phyloP scores from a whole-genome alignment of 1,140 invertebrate genomes.

The Philopotamus ludificatus region DNA sequence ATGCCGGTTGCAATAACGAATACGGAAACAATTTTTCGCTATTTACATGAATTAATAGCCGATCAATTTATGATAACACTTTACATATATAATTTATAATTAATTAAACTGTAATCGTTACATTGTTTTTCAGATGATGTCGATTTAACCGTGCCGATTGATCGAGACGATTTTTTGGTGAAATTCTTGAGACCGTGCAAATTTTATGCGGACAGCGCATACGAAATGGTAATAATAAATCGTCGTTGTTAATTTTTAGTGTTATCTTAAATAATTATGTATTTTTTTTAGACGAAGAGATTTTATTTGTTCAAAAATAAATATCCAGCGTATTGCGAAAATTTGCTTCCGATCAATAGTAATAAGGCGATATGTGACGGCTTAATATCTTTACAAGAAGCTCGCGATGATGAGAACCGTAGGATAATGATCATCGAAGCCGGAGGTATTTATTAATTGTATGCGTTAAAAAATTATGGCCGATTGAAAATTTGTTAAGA shows the following conservation, averaged over 20 bases:
- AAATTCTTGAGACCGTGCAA: slow-evolving; percentile 77
- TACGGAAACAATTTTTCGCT: too few relatives aligned
- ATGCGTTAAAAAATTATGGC: background rate
- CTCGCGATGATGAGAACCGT: slow-evolving; percentile 70
- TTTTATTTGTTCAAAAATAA: slow-evolving; percentile 76
- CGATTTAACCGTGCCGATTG: slow-evolving; percentile 64
- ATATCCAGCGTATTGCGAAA: slow-evolving; percentile 65
- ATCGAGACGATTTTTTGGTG: slow-evolving; percentile 72
- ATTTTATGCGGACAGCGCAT: slow-evolving; percentile 76
- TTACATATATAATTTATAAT: too few relatives aligned
- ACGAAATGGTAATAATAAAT: slow-evolving; percentile 64
- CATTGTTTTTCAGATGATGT: slow-evolving; percentile 66
- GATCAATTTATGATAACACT: too few relatives aligned
- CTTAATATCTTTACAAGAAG: slow-evolving; percentile 71
- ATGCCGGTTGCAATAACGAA: too few relatives aligned
- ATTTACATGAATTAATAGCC: too few relatives aligned
- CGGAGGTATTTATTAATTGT: slow-evolving; percentile 59
- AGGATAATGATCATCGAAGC: slow-evolving; percentile 73
- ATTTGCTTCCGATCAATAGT: slow-evolving; percentile 65
- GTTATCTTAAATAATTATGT: background rate
- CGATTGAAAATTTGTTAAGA: too few relatives aligned
- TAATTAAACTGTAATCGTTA: too few relatives aligned
- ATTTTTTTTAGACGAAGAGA: slow-evolving; percentile 63
- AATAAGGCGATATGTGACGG: slow-evolving; percentile 72
- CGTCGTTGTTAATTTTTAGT: background rate